phyloP scores from a whole-genome alignment of 1,140 invertebrate species.

The Arctopsyche grandis region DNA sequence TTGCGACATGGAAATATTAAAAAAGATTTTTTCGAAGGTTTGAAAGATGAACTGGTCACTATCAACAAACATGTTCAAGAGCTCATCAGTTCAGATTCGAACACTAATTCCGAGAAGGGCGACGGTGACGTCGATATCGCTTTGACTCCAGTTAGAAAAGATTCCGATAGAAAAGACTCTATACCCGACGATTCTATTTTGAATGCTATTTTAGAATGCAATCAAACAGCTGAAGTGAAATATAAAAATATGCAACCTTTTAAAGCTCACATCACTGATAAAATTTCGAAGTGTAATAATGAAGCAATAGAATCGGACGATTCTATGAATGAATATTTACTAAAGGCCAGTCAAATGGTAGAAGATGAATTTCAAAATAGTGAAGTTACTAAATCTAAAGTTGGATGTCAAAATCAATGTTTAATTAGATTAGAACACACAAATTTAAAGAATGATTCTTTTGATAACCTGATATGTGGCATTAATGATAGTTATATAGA shows the following conservation, averaged over 20 bases:
- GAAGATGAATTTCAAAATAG: constrained; percentile 56
- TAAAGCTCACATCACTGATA: background rate
- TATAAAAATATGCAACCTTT: background rate
- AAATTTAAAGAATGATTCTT: constrained; percentile 62
- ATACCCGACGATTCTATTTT: background rate
- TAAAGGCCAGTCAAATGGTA: constrained; percentile 63
- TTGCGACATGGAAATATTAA: constrained; percentile 58
- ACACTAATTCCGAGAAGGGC: background rate
- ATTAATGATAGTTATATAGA: constrained; percentile 65
- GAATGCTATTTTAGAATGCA: background rate
- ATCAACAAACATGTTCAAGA: constrained; percentile 63
- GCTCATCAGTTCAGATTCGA: constrained; percentile 54
- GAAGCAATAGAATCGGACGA: constrained; percentile 64
- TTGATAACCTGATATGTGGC: constrained; percentile 62
- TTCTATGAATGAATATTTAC: constrained; percentile 65
- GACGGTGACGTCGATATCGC: background rate
- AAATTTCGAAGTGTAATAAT: constrained; percentile 49
- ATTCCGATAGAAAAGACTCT: background rate
- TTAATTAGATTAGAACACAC: constrained; percentile 39
- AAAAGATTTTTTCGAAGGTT: constrained; percentile 60
- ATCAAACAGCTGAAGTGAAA: background rate
- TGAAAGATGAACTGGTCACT: constrained; percentile 57
- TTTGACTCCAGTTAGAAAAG: background rate
- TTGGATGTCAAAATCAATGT: constrained; percentile 50
- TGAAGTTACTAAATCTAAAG: constrained; percentile 52